Conservation (phyloP, 2,888 invertebrate genomes). For the Lissonota sp. region DNA sequence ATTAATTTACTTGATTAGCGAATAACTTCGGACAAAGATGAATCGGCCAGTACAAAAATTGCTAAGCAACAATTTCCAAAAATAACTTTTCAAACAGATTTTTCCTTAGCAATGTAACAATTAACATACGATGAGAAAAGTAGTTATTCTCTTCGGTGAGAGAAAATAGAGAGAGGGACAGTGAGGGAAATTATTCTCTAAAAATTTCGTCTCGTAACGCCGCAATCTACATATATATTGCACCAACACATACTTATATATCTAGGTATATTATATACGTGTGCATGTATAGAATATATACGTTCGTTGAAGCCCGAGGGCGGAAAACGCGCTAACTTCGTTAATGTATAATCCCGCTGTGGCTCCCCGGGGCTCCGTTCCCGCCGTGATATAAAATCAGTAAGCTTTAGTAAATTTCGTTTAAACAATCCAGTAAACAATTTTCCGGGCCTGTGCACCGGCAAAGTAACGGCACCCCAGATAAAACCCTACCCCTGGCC, state of each 20-base stretch:
- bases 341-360: conserved; percentile 82
- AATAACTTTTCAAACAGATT: not conserved
- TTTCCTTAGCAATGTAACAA: not conserved
- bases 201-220: conserved; percentile 22
- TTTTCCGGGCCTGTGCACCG: conserved; percentile 82
- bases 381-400: conserved; percentile 83
- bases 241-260: not conserved
- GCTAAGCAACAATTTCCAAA: too few species aligned
- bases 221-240: conserved; percentile 36
- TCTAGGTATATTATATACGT: conserved; percentile 20
- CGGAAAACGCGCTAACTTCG: conserved; percentile 77
- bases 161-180: not conserved
- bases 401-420: conserved; percentile 84
- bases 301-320: conserved; percentile 46
- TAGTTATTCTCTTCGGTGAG: not conserved
- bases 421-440: conserved; percentile 84
- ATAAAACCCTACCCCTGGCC: conserved; percentile 70
- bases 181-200: conserved; percentile 36
- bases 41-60: too few species aligned
- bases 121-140: not conserved
- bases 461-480: conserved; percentile 83
- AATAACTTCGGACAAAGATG: too few species aligned
- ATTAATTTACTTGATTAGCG: too few species aligned
- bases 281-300: conserved; percentile 26
- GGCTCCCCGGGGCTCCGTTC: conserved; percentile 80